Percentiles rank a stretch among this genome's conserved stretches.
Evolutionary conservation across 2,113 vertebrate species (phyloP).

Genomic region (Thryonomys swinderianus): DNA sequence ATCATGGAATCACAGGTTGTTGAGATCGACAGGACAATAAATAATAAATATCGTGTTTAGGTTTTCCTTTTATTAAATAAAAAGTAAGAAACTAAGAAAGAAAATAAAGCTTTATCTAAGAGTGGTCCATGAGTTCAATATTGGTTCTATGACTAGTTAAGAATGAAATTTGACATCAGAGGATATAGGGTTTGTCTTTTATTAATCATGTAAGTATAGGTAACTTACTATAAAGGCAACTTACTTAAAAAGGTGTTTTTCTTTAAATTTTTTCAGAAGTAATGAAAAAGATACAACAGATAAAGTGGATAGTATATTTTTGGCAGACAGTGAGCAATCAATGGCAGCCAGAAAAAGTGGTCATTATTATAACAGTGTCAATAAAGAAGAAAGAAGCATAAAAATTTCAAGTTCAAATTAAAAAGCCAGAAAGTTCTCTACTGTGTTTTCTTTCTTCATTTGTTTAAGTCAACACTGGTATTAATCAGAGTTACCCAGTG

Average conservation of each 20-base stretch:
- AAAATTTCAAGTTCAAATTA: neutral
- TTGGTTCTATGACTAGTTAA: neutral
- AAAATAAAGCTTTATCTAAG: neutral
- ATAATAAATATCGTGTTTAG: neutral
- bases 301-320: neutral
- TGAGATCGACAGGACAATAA: neutral
- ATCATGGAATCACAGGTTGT: neutral
- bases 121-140: neutral
- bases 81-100: neutral
- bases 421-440: neutral
- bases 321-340: neutral
- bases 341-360: neutral
- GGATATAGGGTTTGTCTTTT: neutral
- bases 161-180: slow-evolving; percentile 24
- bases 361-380: neutral
- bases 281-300: neutral
- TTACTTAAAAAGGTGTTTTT: neutral
- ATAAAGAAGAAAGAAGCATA: neutral
- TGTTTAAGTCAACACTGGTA: neutral
- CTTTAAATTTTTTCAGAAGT: neutral
- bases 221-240: slow-evolving; percentile 22
- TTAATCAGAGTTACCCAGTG: neutral
- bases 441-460: slow-evolving; percentile 17
- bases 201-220: neutral
- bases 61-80: neutral